Base-by-base conservation (phyloP, 2,797 vertebrate species). In the Rhinichthys osculus region DNA sequence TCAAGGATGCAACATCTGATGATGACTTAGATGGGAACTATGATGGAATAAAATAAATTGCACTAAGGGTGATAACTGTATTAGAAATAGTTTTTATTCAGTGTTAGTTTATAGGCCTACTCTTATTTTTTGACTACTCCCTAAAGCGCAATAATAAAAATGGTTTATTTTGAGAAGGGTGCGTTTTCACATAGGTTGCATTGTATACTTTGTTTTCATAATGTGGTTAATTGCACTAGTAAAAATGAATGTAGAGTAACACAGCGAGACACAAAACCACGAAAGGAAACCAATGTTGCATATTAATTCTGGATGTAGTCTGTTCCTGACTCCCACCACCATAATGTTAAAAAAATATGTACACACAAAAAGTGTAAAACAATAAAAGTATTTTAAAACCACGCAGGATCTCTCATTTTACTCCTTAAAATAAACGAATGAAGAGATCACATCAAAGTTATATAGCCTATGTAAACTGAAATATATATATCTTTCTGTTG, bases 171-270 rank as follows among this genome's bases (percentile, higher is more conserved):
- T 87, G 87, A 92, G 77, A 93, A 92, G 92, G 93, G 92, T 91
- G 85, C 80, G 89, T 88, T 84, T 90, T 90, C 87, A 92, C 81
- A 81, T 13, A 67, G 69, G 62, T 80, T 69, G 59, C 67, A 90
- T 92, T 59, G 80, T 89, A 86, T 92, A 92, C 57, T 74, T 81
- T 87, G 71, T 83, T 94, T 88, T 79, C 81, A 87, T 91, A 47
- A 91, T 92, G 92, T 88, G 91, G 92, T 88, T 71, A 94, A 91
- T 95, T 95, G 94, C 94, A 95, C 95, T 95, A 93, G 89, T 91
- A 92, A 92, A 90, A 94, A 92, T 64, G 74, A 88, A 94, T 93
- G 93, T 94, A 94, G 92, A 88, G 73, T 82, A 66, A 90, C 90
- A 44, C 77, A 87, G 82, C 91, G 89, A 90, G 90, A 91, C 91